A percentile compares a stretch with the other conserved stretches of the same genome.
Conservation (phyloP, 2,888 invertebrate genomes). For the Psylliodes chrysocephalus region DNA sequence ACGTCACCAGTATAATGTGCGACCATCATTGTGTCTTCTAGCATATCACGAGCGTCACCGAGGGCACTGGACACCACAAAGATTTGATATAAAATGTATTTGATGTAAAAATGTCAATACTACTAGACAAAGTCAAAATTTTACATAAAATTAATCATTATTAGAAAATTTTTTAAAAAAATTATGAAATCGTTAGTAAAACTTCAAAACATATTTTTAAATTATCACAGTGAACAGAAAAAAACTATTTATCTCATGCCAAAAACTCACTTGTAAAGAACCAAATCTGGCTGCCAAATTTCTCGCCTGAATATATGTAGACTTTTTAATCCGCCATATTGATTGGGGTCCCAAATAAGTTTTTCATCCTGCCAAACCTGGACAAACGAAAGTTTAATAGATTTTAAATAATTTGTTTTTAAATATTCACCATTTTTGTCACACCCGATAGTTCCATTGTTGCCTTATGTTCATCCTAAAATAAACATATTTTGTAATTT, state of each 20-base stretch:
- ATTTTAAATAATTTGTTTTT: slow-evolving; percentile 46
- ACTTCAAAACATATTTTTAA: no score
- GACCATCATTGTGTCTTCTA: slow-evolving; percentile 53
- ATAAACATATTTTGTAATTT: no score
- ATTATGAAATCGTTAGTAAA: no score
- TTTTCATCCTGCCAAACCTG: slow-evolving; percentile 74
- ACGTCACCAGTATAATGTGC: slow-evolving; percentile 57
- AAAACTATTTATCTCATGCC: no score
- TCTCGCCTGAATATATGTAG: slow-evolving; percentile 68
- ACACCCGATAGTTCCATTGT: slow-evolving; percentile 59
- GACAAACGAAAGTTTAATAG: slow-evolving; percentile 37
- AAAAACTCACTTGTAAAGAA: slow-evolving; percentile 63
- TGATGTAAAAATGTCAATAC: no score
- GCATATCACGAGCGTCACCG: slow-evolving; percentile 50
- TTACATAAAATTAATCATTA: no score
- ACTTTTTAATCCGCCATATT: slow-evolving; percentile 67
- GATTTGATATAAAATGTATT: no score
- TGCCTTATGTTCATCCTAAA: slow-evolving; percentile 59
- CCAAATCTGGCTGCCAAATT: slow-evolving; percentile 71
- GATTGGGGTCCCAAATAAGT: slow-evolving; percentile 70
- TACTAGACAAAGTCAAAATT: no score
- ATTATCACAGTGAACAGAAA: no score
- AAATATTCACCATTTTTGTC: slow-evolving; percentile 64
- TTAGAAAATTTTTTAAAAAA: no score
- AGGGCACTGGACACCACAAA: slow-evolving; percentile 60